Percentiles rank a stretch among this genome's conserved stretches.
phyloP scores from a whole-genome alignment of 2,797 vertebrate species.

The Pseudochirops cupreus region DNA sequence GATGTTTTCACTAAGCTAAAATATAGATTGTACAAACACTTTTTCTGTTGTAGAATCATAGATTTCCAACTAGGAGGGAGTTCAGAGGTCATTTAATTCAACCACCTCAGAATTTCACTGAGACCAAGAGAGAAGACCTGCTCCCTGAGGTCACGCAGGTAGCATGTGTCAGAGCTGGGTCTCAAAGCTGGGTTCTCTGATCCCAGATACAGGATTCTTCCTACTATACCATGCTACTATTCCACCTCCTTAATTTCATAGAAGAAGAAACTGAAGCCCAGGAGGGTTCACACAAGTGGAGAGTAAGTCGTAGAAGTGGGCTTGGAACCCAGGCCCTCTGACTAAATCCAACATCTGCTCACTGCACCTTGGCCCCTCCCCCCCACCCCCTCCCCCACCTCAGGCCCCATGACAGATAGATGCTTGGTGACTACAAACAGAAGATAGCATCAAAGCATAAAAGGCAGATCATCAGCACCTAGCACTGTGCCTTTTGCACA shows the following conservation, averaged over 20 bases:
- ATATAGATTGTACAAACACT: not conserved
- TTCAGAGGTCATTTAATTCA: not conserved
- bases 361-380: not conserved
- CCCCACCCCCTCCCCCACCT: too few species aligned
- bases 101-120: not conserved
- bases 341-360: not conserved
- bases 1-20: constrained; percentile 53
- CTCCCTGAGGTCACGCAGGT: not conserved
- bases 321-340: not conserved
- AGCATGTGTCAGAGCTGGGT: not conserved
- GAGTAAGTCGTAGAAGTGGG: not conserved
- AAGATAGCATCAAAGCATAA: too few species aligned
- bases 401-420: not conserved
- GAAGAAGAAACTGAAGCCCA: not conserved
- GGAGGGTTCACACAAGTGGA: not conserved
- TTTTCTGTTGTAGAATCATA: not conserved
- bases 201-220: not conserved
- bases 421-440: not conserved
- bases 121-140: not conserved
- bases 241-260: not conserved
- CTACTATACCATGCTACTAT: not conserved
- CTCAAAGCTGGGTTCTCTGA: not conserved
- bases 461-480: not conserved
- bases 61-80: not conserved
- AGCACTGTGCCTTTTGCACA: not conserved